These are phyloP conservation scores for Aepyceros melampus DNA, from an alignment of 2,113 vertebrate genomes.

Conservation along the genomic window DNA sequence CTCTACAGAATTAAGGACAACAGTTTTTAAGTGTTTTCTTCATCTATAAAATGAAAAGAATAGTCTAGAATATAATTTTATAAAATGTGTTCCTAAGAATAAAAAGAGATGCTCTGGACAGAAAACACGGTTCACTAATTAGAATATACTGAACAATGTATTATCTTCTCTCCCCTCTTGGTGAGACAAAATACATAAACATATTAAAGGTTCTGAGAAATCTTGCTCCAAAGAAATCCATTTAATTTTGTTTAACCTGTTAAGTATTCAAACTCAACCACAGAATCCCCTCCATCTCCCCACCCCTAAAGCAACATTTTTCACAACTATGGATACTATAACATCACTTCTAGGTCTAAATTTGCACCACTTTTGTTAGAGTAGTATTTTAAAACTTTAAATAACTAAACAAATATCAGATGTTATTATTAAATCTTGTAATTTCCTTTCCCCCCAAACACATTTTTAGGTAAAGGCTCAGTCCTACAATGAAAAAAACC, in stretches of 20 bases:
- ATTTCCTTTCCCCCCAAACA: neutral
- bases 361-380: neutral
- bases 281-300: neutral
- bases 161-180: neutral
- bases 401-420: neutral
- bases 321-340: neutral
- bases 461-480: neutral
- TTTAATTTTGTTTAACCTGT: slow-evolving; percentile 15
- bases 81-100: slow-evolving; percentile 17
- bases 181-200: neutral
- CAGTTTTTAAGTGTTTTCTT: slow-evolving; percentile 5
- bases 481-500: neutral
- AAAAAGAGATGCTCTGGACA: neutral
- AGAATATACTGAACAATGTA: neutral
- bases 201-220: slow-evolving; percentile 28
- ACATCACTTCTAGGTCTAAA: neutral
- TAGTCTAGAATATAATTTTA: neutral
- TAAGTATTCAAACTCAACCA: slow-evolving; percentile 2
- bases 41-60: neutral
- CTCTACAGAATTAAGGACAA: slow-evolving; percentile 7
- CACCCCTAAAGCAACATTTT: neutral
- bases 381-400: neutral
- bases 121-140: neutral
- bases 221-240: neutral
- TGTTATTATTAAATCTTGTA: neutral